Evolutionary conservation across 2,797 vertebrate species (phyloP), one percentile per base, ranked within the genome.

Genomic region (Avahi laniger): DNA sequence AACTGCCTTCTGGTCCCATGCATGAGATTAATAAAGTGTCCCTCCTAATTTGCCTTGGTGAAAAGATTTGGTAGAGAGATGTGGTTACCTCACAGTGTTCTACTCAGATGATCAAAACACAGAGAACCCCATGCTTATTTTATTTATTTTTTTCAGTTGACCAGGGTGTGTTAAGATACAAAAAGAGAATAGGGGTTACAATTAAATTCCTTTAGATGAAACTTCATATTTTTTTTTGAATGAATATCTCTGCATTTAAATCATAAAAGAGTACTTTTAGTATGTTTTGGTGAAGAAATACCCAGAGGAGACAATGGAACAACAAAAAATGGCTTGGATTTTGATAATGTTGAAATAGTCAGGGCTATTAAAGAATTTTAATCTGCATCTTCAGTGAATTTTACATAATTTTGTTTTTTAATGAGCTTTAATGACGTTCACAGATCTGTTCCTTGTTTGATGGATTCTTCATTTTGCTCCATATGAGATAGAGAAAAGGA

Each of bases 21-120:
- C 41, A 52, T 82, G 52, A 76, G 30, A 92, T 67, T 93, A 89
- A 92, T 63, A 93, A 94, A 96, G 28, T 48, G 14, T 96, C 20
- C n/a, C 6, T 84, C 28, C 10, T 5, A 76, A 48, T 72, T n/a
- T 48, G 41, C 35, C 28, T 94, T 10, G 4, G 7, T 67, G 52
- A 81, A 96, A 90, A 88, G 43, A 94, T 85, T 76, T 90, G 28
- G 28, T 88, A 54, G 17, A 89, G 26, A 90, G n/a, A 57, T 41
- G 69, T 3, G 24, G 6, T n/a, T 91, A 38, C 35, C 57, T 80
- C 35, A 65, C 12, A 90, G 17, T 88, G 30, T 50, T 92, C 12
- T 59, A 50, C 33, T 83, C 67, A 87, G n/a, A 84, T 85, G 30
- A 70, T 85, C 35, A 65, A 46, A 85, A 33, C 3, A 63, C 22